A percentile compares a stretch with the other conserved stretches of the same genome.
Conservation (phyloP, 2,797 vertebrate species). For the Galagoides demidoff region DNA sequence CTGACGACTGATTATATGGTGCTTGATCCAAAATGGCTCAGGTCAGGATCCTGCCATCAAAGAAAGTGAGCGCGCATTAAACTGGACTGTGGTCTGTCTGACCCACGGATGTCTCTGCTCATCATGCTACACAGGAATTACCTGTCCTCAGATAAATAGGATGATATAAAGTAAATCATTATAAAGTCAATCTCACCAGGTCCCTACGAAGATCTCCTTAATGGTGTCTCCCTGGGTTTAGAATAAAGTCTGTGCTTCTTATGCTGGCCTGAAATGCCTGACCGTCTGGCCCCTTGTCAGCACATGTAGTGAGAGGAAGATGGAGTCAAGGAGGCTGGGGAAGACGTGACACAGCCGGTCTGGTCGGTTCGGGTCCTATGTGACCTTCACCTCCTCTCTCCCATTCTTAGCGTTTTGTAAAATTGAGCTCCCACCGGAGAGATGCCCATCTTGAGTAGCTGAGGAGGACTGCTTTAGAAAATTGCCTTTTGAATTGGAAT, state of each 20-base stretch:
- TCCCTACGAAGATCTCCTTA: not conserved
- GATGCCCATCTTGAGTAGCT: no score
- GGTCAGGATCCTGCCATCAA: not conserved
- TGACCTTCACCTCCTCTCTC: no score
- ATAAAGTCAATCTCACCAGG: not conserved
- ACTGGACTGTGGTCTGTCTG: not conserved
- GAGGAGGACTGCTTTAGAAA: no score
- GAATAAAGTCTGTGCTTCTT: not conserved
- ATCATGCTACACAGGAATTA: not conserved
- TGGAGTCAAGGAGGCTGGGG: no score
- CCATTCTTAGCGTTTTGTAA: no score
- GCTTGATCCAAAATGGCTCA: not conserved
- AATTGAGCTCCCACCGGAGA: no score
- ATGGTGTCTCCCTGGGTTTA: not conserved
- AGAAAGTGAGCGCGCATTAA: not conserved
- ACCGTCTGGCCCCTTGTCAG: not conserved
- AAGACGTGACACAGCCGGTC: no score
- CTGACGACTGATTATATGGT: accelerated
- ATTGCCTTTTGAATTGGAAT: no score
- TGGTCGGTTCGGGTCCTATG: no score
- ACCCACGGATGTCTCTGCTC: no score
- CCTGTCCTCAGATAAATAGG: not conserved
- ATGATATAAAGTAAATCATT: not conserved
- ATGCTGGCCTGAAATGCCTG: not conserved
- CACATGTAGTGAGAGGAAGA: no score